Evolutionary conservation across 1,140 invertebrate species (phyloP).

Genomic region (Temnothorax longispinosus): DNA sequence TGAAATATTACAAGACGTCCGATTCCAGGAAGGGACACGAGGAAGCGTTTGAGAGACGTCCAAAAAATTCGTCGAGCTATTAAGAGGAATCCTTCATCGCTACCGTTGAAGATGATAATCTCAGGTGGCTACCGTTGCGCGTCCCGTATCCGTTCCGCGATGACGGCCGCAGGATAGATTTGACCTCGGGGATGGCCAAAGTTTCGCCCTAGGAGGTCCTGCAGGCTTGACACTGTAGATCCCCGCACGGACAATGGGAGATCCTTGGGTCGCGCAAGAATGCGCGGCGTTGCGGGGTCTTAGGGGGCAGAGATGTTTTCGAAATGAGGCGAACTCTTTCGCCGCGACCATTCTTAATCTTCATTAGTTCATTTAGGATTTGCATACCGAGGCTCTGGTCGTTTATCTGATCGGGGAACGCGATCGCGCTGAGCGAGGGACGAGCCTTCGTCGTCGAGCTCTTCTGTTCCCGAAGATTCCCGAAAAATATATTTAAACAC

Average conservation of each 20-base stretch:
- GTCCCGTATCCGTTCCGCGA: conserved; percentile 54
- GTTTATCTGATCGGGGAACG: conserved; percentile 80
- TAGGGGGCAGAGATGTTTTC: conserved; percentile 73
- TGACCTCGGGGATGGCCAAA: conserved; percentile 75
- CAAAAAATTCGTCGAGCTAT: conserved; percentile 74
- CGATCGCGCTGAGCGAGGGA: conserved; percentile 69
- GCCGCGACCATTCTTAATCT: conserved; percentile 82
- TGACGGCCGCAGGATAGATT: conserved; percentile 67
- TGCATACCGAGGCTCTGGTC: conserved; percentile 78
- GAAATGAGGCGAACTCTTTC: conserved; percentile 81
- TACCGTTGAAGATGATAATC: conserved; percentile 76
- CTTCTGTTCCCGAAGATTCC: conserved; percentile 13
- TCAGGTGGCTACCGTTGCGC: conserved; percentile 73
- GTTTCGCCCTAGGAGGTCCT: conserved; percentile 80
- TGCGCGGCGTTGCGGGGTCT: conserved; percentile 64
- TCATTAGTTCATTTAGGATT: conserved; percentile 82
- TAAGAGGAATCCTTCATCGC: conserved; percentile 76
- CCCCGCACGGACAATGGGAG: conserved; percentile 74
- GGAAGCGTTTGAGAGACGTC: conserved; percentile 51
- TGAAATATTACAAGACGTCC: conserved; percentile 70
- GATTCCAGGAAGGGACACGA: conserved; percentile 68
- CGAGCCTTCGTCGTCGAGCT: conserved; percentile 55
- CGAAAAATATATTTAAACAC: conserved; percentile 19
- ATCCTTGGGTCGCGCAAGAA: conserved; percentile 74
- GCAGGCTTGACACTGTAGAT: conserved; percentile 71